phyloP scores from a whole-genome alignment of 2,888 invertebrate genomes.

The Clunio marinus region DNA sequence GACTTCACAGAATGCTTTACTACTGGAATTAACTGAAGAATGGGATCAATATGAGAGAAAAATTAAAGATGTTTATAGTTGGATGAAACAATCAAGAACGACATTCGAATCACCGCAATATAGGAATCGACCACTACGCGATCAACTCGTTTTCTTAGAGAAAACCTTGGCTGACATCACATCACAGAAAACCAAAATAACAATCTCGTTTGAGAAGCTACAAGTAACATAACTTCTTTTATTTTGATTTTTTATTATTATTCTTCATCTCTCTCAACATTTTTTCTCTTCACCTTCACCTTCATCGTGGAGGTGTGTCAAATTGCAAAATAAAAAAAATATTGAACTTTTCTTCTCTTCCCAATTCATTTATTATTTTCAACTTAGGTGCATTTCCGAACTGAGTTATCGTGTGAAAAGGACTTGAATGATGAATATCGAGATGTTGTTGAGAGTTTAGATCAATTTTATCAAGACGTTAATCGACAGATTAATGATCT shows the following conservation, averaged over 20 bases:
- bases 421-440: constrained; percentile 59
- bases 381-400: constrained; percentile 81
- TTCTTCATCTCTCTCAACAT: background rate
- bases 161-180: constrained; percentile 82
- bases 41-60: constrained; percentile 96
- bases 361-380: no score
- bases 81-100: constrained; percentile 82
- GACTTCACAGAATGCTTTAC: constrained; percentile 65
- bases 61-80: constrained; percentile 80
- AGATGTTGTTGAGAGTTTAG: constrained; percentile 65
- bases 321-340: no score
- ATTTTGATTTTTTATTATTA: constrained; percentile 41
- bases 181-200: constrained; percentile 84
- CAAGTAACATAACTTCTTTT: no score
- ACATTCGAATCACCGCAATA: constrained; percentile 74
- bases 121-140: constrained; percentile 80
- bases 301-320: constrained; percentile 24
- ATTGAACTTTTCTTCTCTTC: constrained; percentile 39
- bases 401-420: constrained; percentile 49
- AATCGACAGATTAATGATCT: constrained; percentile 63
- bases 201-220: constrained; percentile 83
- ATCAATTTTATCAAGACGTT: constrained; percentile 59
- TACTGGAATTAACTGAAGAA: constrained; percentile 89
- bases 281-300: constrained; percentile 25
- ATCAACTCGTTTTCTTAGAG: constrained; percentile 79